Evolutionary conservation across 2,888 invertebrate genomes (phyloP), one percentile per base, ranked within the genome.

Genomic region (Callosobruchus maculatus): DNA sequence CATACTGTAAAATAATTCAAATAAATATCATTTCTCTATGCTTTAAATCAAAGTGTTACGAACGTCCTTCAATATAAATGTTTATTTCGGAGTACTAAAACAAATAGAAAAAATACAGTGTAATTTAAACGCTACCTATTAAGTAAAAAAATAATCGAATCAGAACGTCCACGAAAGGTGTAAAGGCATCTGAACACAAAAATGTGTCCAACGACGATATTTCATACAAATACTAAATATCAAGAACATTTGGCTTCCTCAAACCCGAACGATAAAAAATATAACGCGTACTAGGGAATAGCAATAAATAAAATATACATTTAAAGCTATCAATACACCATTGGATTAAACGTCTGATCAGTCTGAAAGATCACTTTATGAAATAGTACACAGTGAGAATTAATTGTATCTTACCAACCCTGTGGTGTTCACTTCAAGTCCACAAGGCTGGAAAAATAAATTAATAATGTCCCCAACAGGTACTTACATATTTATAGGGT

Each of bases 31-130:
- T n/a, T n/a, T n/a, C n/a, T n/a, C n/a, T n/a, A n/a, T n/a, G n/a
- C n/a, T n/a, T n/a, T n/a, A n/a, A n/a, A n/a, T n/a, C n/a, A n/a
- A n/a, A n/a, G n/a, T n/a, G n/a, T n/a, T n/a, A n/a, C n/a, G n/a
- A n/a, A n/a, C n/a, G 26, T 26, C 26, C 26, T 49, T 49, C 49
- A 73, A 67, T 73, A 73, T 70, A 73, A 73, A 73, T 73, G 66
- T 73, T 70, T 73, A 73, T 70, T 73, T 22, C 7, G 70, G 66
- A 70, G 66, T 70, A 67, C 67, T 31, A 49, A 67, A 72, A 68
- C 26, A 72, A 73, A 73, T 71, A 71, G 68, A 72, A 66, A 71
- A 71, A 73, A 73, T 49, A 49, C 49, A 49, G 7, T 26, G 7
- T 26, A 26, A 49, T 49, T 49, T 49, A 49, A 49, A 49, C 49